Conservation (phyloP, 1,140 invertebrate genomes). For the Dreissena rostriformis region DNA sequence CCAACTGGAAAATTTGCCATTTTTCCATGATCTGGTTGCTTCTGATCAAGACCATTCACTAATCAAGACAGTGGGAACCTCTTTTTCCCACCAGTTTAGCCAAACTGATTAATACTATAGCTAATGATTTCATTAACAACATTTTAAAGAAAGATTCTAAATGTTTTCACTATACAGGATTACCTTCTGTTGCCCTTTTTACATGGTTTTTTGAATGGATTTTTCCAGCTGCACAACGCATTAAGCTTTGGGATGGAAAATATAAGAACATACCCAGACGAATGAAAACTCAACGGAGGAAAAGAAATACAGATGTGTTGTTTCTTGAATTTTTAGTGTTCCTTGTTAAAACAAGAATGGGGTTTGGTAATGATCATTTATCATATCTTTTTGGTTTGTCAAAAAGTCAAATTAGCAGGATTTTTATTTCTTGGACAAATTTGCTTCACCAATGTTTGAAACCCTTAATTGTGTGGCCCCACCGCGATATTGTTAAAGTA, state of each 20-base stretch:
- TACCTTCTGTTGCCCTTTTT: conserved; percentile 13
- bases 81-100: neutral
- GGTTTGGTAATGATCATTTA: conserved; percentile 17
- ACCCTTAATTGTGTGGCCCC: conserved; percentile 8
- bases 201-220: conserved; percentile 16
- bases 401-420: conserved; percentile 19
- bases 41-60: neutral
- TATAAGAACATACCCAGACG: conserved; percentile 3
- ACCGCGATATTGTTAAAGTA: neutral
- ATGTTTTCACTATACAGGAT: conserved; percentile 22
- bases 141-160: conserved; percentile 2
- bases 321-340: conserved; percentile 9
- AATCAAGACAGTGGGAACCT: neutral
- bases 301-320: conserved; percentile 12
- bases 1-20: neutral
- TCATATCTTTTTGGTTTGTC: conserved; percentile 36
- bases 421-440: conserved; percentile 32
- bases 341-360: conserved; percentile 24
- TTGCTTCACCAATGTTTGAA: conserved; percentile 9
- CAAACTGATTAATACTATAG: neutral
- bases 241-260: conserved; percentile 22
- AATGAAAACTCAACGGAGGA: conserved; percentile 11
- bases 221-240: conserved; percentile 9
- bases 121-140: conserved; percentile 3
- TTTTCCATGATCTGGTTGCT: neutral